A percentile compares a stretch with the other conserved stretches of the same genome.
These are phyloP conservation scores for Aldrovandia affinis DNA, from an alignment of 2,797 vertebrate species.

Conservation along the genomic window DNA sequence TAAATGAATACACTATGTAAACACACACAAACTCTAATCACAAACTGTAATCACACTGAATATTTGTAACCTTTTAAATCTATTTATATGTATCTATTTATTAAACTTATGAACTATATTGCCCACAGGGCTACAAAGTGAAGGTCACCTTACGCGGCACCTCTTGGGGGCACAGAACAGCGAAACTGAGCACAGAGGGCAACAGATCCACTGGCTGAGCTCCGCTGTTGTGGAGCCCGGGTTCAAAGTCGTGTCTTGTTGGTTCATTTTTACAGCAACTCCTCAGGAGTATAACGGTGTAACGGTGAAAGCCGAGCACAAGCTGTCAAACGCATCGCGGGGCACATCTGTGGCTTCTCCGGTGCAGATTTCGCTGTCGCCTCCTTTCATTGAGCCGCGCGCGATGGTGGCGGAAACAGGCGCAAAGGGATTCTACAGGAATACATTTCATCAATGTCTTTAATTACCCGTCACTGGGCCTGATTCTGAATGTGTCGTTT, in stretches of 20 bases:
- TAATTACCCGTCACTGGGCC: conserved; percentile 33
- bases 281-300: not conserved
- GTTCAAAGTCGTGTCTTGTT: not conserved
- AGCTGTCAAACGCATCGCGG: not conserved
- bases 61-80: too few relatives aligned
- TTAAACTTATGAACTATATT: too few relatives aligned
- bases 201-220: not conserved
- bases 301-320: too few relatives aligned
- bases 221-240: not conserved
- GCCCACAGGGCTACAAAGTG: too few relatives aligned
- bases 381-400: not conserved
- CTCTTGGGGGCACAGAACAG: not conserved
- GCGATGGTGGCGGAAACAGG: not conserved
- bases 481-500: conserved; percentile 2
- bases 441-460: not conserved
- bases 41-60: too few relatives aligned
- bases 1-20: too few relatives aligned
- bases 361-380: not conserved
- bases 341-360: not conserved
- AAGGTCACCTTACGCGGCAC: not conserved
- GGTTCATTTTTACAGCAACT: not conserved
- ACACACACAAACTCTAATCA: too few relatives aligned
- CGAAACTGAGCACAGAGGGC: not conserved
- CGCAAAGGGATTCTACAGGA: not conserved
- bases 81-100: too few relatives aligned